Conservation (phyloP, 2,797 vertebrate species). For the Pteropus rufus region DNA sequence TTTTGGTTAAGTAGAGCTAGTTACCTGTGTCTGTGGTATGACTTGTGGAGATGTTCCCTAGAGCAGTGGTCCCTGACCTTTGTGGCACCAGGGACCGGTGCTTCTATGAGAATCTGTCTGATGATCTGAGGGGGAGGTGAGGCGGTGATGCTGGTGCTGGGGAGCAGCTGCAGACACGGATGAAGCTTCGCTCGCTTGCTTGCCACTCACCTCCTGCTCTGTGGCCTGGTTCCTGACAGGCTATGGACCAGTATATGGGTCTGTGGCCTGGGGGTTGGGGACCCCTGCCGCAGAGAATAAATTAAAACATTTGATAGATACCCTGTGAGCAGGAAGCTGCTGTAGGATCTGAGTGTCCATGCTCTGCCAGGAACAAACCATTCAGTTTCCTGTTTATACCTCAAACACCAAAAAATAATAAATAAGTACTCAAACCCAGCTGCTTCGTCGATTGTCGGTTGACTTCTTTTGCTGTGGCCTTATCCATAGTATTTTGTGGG, state of each 20-base stretch:
- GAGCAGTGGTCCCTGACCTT: too few species aligned
- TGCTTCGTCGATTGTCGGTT: neutral
- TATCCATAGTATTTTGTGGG: conserved; percentile 58
- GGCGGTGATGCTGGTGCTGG: too few species aligned
- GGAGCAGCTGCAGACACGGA: too few species aligned
- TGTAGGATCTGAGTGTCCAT: neutral
- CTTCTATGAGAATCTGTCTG: too few species aligned
- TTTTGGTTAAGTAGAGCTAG: neutral
- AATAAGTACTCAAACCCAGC: neutral
- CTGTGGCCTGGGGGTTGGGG: too few species aligned
- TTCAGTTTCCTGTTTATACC: conserved; percentile 46
- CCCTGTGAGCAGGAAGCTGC: neutral
- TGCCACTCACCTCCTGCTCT: too few species aligned
- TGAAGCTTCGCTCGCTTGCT: too few species aligned
- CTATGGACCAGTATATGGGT: too few species aligned
- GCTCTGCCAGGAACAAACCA: neutral
- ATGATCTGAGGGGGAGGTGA: too few species aligned
- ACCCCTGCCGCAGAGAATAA: neutral
- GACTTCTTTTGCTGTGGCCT: conserved; percentile 65
- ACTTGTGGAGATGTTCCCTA: neutral
- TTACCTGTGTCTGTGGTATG: neutral
- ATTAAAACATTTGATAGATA: neutral
- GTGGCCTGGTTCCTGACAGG: too few species aligned
- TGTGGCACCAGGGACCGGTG: too few species aligned
- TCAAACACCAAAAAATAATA: conserved; percentile 32